A percentile compares a stretch with the other conserved stretches of the same genome.
phyloP scores from a whole-genome alignment of 2,888 invertebrate genomes.

The Oscheius sp. region DNA sequence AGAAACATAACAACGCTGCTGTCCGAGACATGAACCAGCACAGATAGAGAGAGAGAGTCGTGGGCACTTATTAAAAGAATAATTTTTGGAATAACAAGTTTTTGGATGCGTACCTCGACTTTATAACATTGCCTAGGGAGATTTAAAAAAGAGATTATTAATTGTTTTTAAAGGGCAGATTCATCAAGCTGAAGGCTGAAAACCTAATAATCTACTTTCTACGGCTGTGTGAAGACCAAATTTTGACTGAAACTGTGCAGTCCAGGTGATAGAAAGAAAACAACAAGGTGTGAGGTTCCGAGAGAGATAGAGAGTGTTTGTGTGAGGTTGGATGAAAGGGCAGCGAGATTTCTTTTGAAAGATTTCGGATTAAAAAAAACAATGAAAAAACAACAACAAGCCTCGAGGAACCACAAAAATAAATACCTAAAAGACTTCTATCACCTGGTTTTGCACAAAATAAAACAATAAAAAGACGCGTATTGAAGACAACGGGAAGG shows the following conservation, averaged over 20 bases:
- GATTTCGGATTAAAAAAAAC: background rate
- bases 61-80: background rate
- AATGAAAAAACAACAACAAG: background rate
- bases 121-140: constrained; percentile 4
- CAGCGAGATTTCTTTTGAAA: background rate
- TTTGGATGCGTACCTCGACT: constrained; percentile 4
- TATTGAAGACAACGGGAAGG: constrained; percentile 17
- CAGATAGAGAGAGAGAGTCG: constrained; percentile 7
- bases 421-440: constrained; percentile 9
- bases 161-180: background rate
- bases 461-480: constrained; percentile 14
- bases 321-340: background rate
- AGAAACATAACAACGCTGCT: constrained; percentile 25
- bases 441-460: constrained; percentile 15
- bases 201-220: background rate
- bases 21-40: background rate
- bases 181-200: background rate
- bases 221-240: background rate
- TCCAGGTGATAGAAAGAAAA: constrained; percentile 1
- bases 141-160: constrained; percentile 2
- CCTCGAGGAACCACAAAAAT: constrained; percentile 1
- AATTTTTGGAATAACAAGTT: background rate
- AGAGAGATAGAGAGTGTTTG: background rate
- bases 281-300: background rate
- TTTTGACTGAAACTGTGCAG: background rate